Evolutionary conservation across 2,113 vertebrate genomes (phyloP).

Genomic region (Haemorhous mexicanus): DNA sequence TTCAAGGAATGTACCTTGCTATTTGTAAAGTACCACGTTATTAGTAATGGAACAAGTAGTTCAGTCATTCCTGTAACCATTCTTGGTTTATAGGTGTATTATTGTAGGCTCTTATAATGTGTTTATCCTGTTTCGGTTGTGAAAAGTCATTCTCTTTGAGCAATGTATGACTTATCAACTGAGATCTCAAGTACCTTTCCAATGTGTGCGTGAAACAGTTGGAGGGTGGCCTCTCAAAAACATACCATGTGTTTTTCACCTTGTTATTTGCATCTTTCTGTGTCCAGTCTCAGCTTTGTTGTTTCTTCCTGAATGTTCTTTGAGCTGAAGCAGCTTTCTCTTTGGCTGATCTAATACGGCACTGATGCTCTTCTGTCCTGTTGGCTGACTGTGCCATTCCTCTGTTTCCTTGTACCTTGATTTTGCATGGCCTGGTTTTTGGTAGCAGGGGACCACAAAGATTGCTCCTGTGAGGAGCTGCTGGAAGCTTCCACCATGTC

Average conservation of each 20-base stretch:
- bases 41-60: background rate
- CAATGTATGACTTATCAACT: background rate
- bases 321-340: background rate
- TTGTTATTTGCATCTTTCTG: background rate
- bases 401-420: background rate
- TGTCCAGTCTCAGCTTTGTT: background rate
- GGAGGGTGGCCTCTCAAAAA: background rate
- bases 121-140: background rate
- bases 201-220: background rate
- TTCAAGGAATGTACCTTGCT: background rate
- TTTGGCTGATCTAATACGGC: background rate
- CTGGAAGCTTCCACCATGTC: background rate
- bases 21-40: background rate
- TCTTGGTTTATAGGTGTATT: background rate
- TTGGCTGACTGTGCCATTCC: background rate
- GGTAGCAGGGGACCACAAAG: background rate
- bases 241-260: background rate
- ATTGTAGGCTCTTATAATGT: background rate
- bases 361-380: background rate
- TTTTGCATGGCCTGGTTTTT: background rate
- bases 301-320: background rate
- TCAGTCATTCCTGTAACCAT: background rate
- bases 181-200: background rate
- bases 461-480: background rate
- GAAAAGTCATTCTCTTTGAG: background rate